Percentiles rank a stretch among this genome's conserved stretches.
These are phyloP conservation scores for Vicugna pacos DNA, from an alignment of 2,113 vertebrate species.

Conservation along the genomic window DNA sequence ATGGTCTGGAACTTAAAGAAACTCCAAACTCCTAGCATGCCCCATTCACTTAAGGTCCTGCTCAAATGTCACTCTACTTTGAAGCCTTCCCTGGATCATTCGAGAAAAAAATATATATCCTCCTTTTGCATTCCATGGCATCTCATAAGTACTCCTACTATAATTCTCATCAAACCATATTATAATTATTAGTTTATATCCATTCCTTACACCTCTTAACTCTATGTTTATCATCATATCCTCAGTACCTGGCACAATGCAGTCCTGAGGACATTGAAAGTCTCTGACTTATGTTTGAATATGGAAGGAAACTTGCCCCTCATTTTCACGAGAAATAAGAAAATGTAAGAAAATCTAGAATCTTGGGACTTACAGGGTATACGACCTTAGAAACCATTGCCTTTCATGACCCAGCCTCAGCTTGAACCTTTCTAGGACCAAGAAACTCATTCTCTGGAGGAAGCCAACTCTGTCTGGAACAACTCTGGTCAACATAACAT, in stretches of 20 bases:
- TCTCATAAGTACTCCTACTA: not conserved
- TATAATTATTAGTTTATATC: not conserved
- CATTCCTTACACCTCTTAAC: not conserved
- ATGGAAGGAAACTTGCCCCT: not conserved
- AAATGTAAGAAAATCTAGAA: constrained; percentile 4
- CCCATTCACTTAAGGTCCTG: not conserved
- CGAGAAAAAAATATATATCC: not conserved
- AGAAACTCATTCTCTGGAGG: not conserved
- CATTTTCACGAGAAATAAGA: not conserved
- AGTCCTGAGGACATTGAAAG: not conserved
- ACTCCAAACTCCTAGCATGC: not conserved
- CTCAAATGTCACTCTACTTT: not conserved
- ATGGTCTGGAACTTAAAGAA: not conserved
- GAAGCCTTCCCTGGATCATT: not conserved
- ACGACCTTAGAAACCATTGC: not conserved
- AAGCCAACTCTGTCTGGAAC: not conserved
- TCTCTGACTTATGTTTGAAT: not conserved
- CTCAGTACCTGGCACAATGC: not conserved
- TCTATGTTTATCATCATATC: not conserved
- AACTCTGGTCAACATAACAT: not conserved
- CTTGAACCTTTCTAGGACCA: not conserved
- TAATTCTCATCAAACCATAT: not conserved
- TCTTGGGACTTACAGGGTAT: not conserved
- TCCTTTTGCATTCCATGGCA: not conserved
- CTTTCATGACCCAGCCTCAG: not conserved